Conservation (phyloP, 2,888 invertebrate genomes). For the Zele albiditarsus region DNA sequence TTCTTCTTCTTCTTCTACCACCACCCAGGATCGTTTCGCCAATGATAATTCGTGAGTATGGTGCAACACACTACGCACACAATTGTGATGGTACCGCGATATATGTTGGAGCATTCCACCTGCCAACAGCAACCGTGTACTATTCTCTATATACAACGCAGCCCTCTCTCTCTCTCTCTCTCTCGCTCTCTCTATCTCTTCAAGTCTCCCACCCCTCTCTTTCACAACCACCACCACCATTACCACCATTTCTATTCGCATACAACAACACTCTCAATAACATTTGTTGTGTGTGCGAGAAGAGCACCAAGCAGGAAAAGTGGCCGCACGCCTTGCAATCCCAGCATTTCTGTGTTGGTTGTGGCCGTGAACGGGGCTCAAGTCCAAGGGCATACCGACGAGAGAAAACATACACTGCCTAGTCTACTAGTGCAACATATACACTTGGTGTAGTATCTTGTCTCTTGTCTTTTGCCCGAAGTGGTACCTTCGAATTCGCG, state of each 20-base stretch:
- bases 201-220: background rate
- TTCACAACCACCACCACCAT: background rate
- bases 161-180: background rate
- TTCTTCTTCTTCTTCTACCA: conserved; percentile 29
- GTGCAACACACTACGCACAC: conserved; percentile 37
- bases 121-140: conserved; percentile 66
- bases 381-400: conserved; percentile 68
- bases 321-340: conserved; percentile 70
- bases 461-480: conserved; percentile 31
- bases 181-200: background rate
- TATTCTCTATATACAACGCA: conserved; percentile 37
- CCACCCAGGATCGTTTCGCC: conserved; percentile 55
- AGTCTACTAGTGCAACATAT: conserved; percentile 54
- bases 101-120: conserved; percentile 67
- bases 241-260: conserved; percentile 41
- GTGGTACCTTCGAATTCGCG: conserved; percentile 28
- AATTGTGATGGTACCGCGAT: conserved; percentile 2
- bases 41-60: conserved; percentile 66
- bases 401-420: conserved; percentile 34
- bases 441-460: conserved; percentile 38
- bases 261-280: conserved; percentile 23
- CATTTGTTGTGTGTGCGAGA: conserved; percentile 28
- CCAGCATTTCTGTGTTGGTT: conserved; percentile 71
- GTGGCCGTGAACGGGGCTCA: conserved; percentile 71
- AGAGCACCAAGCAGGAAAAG: conserved; percentile 65